Percentiles rank a stretch among this genome's conserved stretches.
Conservation (phyloP, 2,113 vertebrate genomes). For the Oreochromis aureus region DNA sequence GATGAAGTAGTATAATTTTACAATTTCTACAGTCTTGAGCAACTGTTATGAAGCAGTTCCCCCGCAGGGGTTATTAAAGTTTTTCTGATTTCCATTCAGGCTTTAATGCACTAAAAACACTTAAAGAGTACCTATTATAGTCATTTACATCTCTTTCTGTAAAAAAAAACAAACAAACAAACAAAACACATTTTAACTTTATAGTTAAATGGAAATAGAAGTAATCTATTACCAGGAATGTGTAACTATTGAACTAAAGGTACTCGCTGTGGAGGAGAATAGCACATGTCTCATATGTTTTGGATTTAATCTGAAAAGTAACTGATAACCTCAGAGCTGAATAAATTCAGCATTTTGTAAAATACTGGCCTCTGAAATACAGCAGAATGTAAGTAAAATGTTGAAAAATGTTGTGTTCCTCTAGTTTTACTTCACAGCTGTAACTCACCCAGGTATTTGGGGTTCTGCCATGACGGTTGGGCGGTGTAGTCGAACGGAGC, state of each 20-base stretch:
- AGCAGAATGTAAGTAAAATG: rapidly evolving
- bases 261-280: not conserved
- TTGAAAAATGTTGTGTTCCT: not conserved
- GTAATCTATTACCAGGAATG: not conserved
- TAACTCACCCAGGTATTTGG: slow-evolving; percentile 73
- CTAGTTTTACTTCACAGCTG: not conserved
- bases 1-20: not conserved
- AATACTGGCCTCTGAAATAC: not conserved
- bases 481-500: slow-evolving; percentile 77
- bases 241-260: not conserved
- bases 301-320: not conserved
- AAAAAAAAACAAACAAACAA: not conserved
- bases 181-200: not conserved
- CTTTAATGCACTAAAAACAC: not conserved
- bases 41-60: not conserved
- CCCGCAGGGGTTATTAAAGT: not conserved
- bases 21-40: not conserved
- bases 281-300: not conserved
- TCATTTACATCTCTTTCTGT: not conserved
- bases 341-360: not conserved
- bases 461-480: slow-evolving; percentile 74
- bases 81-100: not conserved
- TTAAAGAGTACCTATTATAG: not conserved
- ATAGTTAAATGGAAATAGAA: not conserved
- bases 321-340: not conserved